A percentile compares a stretch with the other conserved stretches of the same genome.
These are phyloP conservation scores for Hoplodrina blanda DNA, from an alignment of 2,888 invertebrate genomes.

Conservation along the genomic window DNA sequence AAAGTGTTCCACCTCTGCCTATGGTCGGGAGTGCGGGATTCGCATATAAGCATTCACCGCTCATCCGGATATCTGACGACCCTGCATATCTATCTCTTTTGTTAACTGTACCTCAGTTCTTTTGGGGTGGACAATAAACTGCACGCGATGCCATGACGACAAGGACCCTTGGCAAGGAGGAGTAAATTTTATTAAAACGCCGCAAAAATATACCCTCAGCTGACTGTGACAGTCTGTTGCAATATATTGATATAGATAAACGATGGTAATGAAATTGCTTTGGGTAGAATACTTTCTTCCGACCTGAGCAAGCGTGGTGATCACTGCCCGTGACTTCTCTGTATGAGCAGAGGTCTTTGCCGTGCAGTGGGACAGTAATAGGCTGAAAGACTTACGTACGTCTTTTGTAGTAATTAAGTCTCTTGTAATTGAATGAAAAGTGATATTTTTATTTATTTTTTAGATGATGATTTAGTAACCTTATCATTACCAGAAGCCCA, in stretches of 20 bases:
- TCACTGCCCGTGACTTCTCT: too few relatives aligned
- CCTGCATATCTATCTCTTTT: too few relatives aligned
- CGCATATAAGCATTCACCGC: too few relatives aligned
- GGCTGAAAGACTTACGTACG: slow-evolving; percentile 10
- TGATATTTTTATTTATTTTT: neutral
- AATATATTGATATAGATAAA: slow-evolving; percentile 60
- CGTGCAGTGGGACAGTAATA: too few relatives aligned
- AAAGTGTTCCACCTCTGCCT: too few relatives aligned
- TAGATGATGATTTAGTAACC: neutral
- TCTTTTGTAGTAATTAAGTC: neutral
- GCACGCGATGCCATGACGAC: slow-evolving; percentile 71
- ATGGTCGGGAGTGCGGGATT: too few relatives aligned
- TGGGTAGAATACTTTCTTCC: slow-evolving; percentile 17
- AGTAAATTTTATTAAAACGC: slow-evolving; percentile 80
- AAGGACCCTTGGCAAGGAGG: slow-evolving; percentile 65
- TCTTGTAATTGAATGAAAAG: slow-evolving; percentile 5
- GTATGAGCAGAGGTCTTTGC: too few relatives aligned
- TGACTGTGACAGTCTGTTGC: slow-evolving; percentile 66
- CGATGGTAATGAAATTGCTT: slow-evolving; percentile 40
- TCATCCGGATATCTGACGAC: too few relatives aligned
- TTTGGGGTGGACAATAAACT: slow-evolving; percentile 73
- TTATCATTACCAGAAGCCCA: too few relatives aligned
- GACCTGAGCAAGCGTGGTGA: too few relatives aligned
- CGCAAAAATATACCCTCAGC: slow-evolving; percentile 72
- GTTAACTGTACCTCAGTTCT: slow-evolving; percentile 28